Conservation (phyloP, 2,113 vertebrate genomes). For the Cyprinodon brontotheroides region DNA sequence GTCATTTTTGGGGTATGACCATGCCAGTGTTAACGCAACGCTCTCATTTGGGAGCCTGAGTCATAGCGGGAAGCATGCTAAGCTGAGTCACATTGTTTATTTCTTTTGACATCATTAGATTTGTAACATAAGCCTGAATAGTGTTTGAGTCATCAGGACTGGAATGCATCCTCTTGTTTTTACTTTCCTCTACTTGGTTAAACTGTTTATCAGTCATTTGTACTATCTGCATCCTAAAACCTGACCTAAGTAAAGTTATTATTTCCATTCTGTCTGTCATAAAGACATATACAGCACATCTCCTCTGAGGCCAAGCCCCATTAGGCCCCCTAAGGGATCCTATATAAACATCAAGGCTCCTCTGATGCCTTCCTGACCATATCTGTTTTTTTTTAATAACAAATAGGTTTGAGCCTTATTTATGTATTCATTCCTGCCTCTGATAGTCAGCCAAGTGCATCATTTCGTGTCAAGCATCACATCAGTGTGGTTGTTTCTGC, state of each 20-base stretch:
- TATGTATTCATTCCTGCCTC: conserved; percentile 3
- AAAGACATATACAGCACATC: not conserved
- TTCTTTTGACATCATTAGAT: conserved; percentile 21
- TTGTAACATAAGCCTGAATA: conserved; percentile 22
- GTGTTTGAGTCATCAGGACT: conserved; percentile 15
- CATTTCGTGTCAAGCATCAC: conserved; percentile 4
- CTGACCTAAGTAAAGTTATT: not conserved
- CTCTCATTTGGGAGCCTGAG: conserved; percentile 34
- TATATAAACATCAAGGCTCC: conserved; percentile 25
- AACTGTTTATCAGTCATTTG: not conserved
- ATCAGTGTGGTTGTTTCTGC: conserved; percentile 16
- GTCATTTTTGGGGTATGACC: conserved; percentile 30
- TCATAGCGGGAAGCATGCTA: conserved; percentile 38
- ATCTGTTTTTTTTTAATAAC: conserved; percentile 14
- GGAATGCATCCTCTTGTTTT: not conserved
- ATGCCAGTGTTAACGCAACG: conserved; percentile 29
- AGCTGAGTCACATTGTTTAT: conserved; percentile 31
- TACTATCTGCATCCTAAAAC: not conserved
- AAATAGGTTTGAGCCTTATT: not conserved
- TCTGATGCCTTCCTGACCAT: conserved; percentile 1
- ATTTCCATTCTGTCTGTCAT: not conserved
- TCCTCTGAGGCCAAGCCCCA: not conserved
- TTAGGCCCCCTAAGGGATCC: conserved; percentile 13
- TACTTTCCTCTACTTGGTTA: not conserved
- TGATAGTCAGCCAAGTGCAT: conserved; percentile 23